Base-by-base conservation (phyloP, 2,888 invertebrate species). In the Ormia ochracea region DNA sequence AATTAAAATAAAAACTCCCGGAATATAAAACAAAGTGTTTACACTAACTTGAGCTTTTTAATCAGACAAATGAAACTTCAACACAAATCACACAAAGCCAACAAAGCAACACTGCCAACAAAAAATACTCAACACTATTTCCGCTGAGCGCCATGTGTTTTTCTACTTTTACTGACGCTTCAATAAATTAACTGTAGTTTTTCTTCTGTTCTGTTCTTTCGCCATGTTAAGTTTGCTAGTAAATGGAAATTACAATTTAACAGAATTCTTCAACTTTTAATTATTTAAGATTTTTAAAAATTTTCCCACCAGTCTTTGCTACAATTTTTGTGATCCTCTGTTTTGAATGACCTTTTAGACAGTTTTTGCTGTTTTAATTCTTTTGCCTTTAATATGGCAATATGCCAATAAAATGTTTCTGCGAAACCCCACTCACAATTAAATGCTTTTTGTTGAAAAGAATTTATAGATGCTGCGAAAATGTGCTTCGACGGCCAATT, bases 21-120 rank as follows among this genome's bases (percentile, higher is more conserved):
- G 23, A 43, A 23, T 26, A 70, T 33, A 56, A 56, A 58, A 69
- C 56, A 74, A 74, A 68, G 23, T 76, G 69, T 43, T 61, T 69
- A 75, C 72, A 75, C 54, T 45, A 69, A 61, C 81, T 69, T 58
- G 78, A 69, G 52, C 45, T 78, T 81, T 78, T 78, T 78, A 82
- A 75, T 82, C 82, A 81, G 72, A 72, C 78, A 82, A 78, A 58
- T 74, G 73, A 82, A 79, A 70, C 41, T 66, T 38, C 14, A 33
- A 41, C 50, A 50, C 4, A 36, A 33, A 65, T 45, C 19, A 75
- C 26, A 77, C 77, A 70, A 50, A 45, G 17, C 6, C n/a, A 48
- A 74, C 26, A 66, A 61, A 33, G 48, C 63, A 56, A 56, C 63
- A 63, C 63, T 63, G 54, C 21, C 23, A 21, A 33, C 7, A 54